phyloP scores from a whole-genome alignment of 2,888 invertebrate species.

The Hyppa rectilinea region DNA sequence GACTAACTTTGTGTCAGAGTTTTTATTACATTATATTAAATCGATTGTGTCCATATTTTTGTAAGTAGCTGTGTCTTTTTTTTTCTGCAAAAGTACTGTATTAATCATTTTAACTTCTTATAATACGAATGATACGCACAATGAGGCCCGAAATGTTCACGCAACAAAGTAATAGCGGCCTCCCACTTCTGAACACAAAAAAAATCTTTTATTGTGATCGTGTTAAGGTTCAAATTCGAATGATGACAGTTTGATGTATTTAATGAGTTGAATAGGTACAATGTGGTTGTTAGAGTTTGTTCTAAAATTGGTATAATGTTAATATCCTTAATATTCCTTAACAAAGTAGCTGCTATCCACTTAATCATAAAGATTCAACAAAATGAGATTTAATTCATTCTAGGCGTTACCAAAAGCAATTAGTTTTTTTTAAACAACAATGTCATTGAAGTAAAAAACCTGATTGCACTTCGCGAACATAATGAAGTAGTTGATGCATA shows the following conservation, averaged over 20 bases:
- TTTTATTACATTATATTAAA: slow-evolving; percentile 15
- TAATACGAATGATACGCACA: slow-evolving; percentile 29
- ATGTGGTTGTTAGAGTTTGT: slow-evolving; percentile 6
- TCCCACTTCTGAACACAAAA: neutral
- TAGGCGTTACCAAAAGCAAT: slow-evolving; percentile 58
- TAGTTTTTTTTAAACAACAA: slow-evolving; percentile 56
- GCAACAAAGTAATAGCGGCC: slow-evolving; percentile 23
- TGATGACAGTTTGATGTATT: neutral
- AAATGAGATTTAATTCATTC: slow-evolving; percentile 41
- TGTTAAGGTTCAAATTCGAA: slow-evolving; percentile 16
- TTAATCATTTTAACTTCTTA: slow-evolving; percentile 20
- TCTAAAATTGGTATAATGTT: slow-evolving; percentile 13
- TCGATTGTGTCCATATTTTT: slow-evolving; percentile 12
- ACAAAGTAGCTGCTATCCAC: too few relatives aligned
- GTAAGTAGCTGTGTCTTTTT: slow-evolving; percentile 27
- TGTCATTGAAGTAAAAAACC: slow-evolving; percentile 57
- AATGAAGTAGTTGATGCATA: slow-evolving; percentile 49
- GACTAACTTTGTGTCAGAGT: too few relatives aligned
- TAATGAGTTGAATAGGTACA: slow-evolving; percentile 6
- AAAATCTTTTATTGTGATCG: neutral
- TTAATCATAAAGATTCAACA: neutral
- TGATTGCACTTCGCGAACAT: slow-evolving; percentile 50
- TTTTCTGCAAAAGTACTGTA: slow-evolving; percentile 36
- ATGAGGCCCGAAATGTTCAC: slow-evolving; percentile 32
- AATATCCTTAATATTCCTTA: too few relatives aligned